Percentiles rank a stretch among this genome's conserved stretches.
Conservation (phyloP, 2,888 invertebrate species). For the Eledona agricola region DNA sequence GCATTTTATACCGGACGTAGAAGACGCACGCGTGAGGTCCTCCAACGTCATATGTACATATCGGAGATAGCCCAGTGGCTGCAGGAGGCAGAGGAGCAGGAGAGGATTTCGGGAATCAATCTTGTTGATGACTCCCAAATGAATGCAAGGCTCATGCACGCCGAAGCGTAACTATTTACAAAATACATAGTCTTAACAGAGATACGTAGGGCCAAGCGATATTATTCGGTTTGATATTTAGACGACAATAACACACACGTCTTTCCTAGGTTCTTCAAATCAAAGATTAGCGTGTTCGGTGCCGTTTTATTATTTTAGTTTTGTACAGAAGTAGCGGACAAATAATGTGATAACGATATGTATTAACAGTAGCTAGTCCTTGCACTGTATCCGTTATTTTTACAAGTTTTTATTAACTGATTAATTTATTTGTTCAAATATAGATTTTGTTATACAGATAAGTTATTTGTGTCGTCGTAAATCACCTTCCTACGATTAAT, state of each 20-base stretch:
- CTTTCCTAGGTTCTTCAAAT: too few relatives aligned
- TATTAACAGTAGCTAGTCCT: slow-evolving; percentile 25
- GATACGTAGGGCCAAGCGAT: slow-evolving; percentile 13
- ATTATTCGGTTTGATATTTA: too few relatives aligned
- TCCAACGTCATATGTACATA: slow-evolving; percentile 80
- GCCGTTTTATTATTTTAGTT: too few relatives aligned
- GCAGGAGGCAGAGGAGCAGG: slow-evolving; percentile 68
- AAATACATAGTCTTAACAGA: not conserved
- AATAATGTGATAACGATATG: slow-evolving; percentile 21
- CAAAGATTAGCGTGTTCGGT: too few relatives aligned
- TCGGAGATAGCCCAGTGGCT: slow-evolving; percentile 79
- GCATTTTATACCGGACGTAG: slow-evolving; percentile 79
- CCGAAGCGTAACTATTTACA: slow-evolving; percentile 16
- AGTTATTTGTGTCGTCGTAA: too few relatives aligned
- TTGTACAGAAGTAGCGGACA: too few relatives aligned
- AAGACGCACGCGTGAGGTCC: slow-evolving; percentile 77
- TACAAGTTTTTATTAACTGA: slow-evolving; percentile 25
- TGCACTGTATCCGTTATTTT: slow-evolving; percentile 21
- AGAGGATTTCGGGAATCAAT: slow-evolving; percentile 47
- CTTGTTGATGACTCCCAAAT: slow-evolving; percentile 53
- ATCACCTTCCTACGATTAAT: too few relatives aligned
- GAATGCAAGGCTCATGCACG: slow-evolving; percentile 49
- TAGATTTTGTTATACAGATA: too few relatives aligned
- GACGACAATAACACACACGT: too few relatives aligned
- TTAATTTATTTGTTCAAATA: slow-evolving; percentile 18